These are phyloP conservation scores for Girardia tigrina DNA, from an alignment of 2,888 invertebrate species.

Conservation along the genomic window DNA sequence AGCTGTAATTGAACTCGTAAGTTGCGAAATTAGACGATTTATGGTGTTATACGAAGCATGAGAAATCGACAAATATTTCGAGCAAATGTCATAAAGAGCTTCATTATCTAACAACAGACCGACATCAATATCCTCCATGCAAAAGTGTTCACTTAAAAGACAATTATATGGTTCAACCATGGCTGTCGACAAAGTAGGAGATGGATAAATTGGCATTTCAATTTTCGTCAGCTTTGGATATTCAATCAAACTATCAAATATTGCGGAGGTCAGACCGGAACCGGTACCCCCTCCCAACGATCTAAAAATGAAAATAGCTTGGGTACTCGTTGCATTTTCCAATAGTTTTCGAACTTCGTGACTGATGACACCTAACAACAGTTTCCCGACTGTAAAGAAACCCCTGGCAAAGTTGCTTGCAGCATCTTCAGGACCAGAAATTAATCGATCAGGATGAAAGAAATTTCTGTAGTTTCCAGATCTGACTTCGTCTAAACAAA, in stretches of 20 bases:
- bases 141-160: conserved; percentile 29
- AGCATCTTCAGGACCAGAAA: conserved; percentile 28
- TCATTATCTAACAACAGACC: conserved; percentile 27
- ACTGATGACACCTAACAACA: background rate
- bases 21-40: conserved; percentile 64
- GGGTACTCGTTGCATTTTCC: conserved; percentile 2
- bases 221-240: conserved; percentile 24
- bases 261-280: conserved; percentile 28
- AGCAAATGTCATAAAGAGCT: conserved; percentile 2
- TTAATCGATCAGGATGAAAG: conserved; percentile 6
- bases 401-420: conserved; percentile 31
- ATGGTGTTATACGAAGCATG: conserved; percentile 66
- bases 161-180: conserved; percentile 31
- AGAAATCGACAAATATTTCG: background rate
- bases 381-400: conserved; percentile 31
- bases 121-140: conserved; percentile 33
- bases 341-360: background rate
- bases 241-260: conserved; percentile 28
- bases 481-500: conserved; percentile 42
- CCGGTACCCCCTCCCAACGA: conserved; percentile 21
- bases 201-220: conserved; percentile 29
- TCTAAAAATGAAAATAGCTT: conserved; percentile 25
- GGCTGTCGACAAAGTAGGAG: conserved; percentile 15
- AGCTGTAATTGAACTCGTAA: conserved; percentile 30
- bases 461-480: conserved; percentile 39